phyloP scores from a whole-genome alignment of 2,113 vertebrate species.

The mouse (Mus musculus) region DNA sequence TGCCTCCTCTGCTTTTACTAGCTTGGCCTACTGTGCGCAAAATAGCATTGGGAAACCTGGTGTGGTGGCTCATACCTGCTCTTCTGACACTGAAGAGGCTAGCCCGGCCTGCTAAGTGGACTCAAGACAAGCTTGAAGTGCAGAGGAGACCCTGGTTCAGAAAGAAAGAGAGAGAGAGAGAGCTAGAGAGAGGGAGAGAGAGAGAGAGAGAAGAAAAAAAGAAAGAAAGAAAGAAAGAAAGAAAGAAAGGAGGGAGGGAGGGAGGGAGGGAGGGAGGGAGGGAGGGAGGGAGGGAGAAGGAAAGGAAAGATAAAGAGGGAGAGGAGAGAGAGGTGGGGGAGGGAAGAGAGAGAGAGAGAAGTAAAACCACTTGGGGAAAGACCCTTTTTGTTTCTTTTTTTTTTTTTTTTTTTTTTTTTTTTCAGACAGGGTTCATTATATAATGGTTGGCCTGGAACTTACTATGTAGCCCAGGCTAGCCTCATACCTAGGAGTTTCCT shows the following conservation, averaged over 20 bases:
- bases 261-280: neutral
- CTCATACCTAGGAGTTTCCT: neutral
- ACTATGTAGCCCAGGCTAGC: neutral
- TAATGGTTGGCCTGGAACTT: neutral
- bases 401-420: neutral
- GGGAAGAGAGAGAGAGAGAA: neutral
- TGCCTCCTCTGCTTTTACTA: neutral
- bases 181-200: rapidly evolving
- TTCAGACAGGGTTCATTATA: neutral
- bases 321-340: too few relatives aligned
- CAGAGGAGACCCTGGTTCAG: too few relatives aligned
- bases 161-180: neutral
- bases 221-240: too few relatives aligned
- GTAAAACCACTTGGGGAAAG: neutral
- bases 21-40: too few relatives aligned
- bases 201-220: rapidly evolving
- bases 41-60: neutral
- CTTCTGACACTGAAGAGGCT: neutral
- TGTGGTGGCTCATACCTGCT: neutral
- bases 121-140: neutral
- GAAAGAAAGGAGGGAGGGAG: too few relatives aligned
- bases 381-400: neutral
- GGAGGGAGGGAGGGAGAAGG: rapidly evolving
- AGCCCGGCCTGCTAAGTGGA: neutral
- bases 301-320: too few relatives aligned